Evolutionary conservation across 1,140 invertebrate species (phyloP), one percentile per base, ranked within the genome.

Genomic region (Drosophila nigrodunni): DNA sequence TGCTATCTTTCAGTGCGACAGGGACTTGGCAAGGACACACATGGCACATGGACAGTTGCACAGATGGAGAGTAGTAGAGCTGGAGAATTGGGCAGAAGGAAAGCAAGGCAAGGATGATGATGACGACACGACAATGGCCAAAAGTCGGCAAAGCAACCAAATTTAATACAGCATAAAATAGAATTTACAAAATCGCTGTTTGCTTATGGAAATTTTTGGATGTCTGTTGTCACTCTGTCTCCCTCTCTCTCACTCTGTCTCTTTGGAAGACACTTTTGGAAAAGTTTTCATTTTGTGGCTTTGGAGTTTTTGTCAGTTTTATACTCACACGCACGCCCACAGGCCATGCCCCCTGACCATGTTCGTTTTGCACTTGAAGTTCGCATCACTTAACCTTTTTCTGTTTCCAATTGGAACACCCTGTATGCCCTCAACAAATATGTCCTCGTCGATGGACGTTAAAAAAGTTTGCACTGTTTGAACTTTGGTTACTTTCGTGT

Each of bases 211-310:
- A 78, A 87, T 82, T 74, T 85, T 41, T 55, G 35, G 21, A 13
- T 46, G 55, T 43, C 46, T 50, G n/a, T 65, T 52, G 37, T 41
- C 35, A 25, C 59, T 7, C n/a, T 50, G 15, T 41, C 7, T 44
- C 15, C 21, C 10, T 21, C 21, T 49, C 47, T n/a, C 47, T n/a
- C 11, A 13, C 49, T 41, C 39, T 11, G 0, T 3, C 39, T 41
- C 10, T 11, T 11, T 41, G 9, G 15, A 10, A 55, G 15, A 66
- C 15, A 62, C 11, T 44, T 71, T 66, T 72, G 34, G 4, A 66
- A 87, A 87, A 87, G 75, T 87, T 82, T 87, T 77, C 77, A 82
- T 80, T 87, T 87, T 88, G 76, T 88, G 82, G 83, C 70, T 80
- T 30, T 71, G 68, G 21, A 49, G 49, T 70, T 75, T 75, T 64